Percentiles rank a stretch among this genome's conserved stretches.
Conservation (phyloP, 2,888 invertebrate species). For the Chironomus riparius region DNA sequence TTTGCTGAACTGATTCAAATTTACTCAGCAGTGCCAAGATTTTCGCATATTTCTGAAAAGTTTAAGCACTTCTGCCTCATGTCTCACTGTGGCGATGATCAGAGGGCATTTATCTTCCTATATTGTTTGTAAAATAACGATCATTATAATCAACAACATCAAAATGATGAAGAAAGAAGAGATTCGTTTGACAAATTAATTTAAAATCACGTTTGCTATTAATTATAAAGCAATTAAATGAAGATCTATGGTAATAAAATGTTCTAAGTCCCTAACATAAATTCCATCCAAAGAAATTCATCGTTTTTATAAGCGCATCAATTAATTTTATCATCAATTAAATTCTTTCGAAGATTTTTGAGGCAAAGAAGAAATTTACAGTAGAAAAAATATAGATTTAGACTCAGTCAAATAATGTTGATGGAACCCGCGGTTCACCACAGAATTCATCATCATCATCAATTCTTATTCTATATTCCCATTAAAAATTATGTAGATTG, state of each 20-base stretch:
- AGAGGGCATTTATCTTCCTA: too few species aligned
- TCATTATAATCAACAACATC: not conserved
- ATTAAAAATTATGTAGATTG: not conserved
- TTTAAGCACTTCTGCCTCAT: too few species aligned
- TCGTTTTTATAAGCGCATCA: not conserved
- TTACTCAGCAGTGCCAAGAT: too few species aligned
- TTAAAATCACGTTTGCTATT: not conserved
- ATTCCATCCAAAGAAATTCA: not conserved
- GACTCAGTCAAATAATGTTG: not conserved
- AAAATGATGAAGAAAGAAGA: not conserved
- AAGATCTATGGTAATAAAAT: not conserved
- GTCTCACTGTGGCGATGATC: too few species aligned
- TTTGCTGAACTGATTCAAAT: too few species aligned
- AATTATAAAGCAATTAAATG: not conserved
- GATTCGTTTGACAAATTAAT: constrained; percentile 1
- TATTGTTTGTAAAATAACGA: not conserved
- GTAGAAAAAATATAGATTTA: not conserved
- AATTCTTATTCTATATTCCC: too few species aligned
- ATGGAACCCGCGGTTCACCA: not conserved
- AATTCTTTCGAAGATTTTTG: not conserved
- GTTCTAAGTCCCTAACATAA: not conserved
- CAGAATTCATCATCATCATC: not conserved
- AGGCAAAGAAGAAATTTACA: too few species aligned
- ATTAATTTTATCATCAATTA: constrained; percentile 1
- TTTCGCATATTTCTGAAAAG: too few species aligned